Base-by-base conservation (phyloP, 53 echinoderm and acorn worm genomes). In the Pentamera pediparva region DNA sequence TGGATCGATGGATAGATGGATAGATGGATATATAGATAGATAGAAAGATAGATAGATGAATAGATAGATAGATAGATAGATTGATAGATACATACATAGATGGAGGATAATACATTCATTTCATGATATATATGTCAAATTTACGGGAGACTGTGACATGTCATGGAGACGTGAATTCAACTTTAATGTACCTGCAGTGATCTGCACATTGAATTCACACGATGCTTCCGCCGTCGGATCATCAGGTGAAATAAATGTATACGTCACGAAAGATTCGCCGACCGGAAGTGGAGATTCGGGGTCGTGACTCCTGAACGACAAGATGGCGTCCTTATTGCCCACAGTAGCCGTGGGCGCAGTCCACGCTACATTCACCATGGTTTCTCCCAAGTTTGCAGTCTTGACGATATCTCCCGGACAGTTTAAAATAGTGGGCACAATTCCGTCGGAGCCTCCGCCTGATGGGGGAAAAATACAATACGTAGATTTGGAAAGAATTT, bases 171-270 rank as follows among this genome's bases (percentile, higher is more conserved):
- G n/a, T n/a, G n/a, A n/a, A n/a, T n/a, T n/a, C n/a, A n/a, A n/a
- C n/a, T n/a, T n/a, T n/a, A n/a, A n/a, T n/a, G n/a, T n/a, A 54
- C 54, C 54, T 54, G 22, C 54, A 26, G 24, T 28, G 28, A 84
- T 56, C n/a, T 22, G 64, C 25, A 88, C 76, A 29, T 21, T 79
- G 71, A 88, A 88, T 17, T 34, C 38, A 32, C 88, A 88, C 26
- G 20, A 18, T 3, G 62, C 78, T 45, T 45, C 55, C 26, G 61
- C 75, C 6, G 54, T 80, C 27, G 58, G 32, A 4, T 17, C 17
- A 52, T 88, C 80, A 27, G 57, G 39, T n/a, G n/a, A n/a, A n/a
- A n/a, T n/a, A 62, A 80, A 88, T 24, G 65, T 60, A 52, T 88
- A 88, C 7, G 51, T 60, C 9, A 88, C 88, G 6, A 40, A 6